Conservation (phyloP, 2,113 vertebrate species). For the Formicarius rufipectus region DNA sequence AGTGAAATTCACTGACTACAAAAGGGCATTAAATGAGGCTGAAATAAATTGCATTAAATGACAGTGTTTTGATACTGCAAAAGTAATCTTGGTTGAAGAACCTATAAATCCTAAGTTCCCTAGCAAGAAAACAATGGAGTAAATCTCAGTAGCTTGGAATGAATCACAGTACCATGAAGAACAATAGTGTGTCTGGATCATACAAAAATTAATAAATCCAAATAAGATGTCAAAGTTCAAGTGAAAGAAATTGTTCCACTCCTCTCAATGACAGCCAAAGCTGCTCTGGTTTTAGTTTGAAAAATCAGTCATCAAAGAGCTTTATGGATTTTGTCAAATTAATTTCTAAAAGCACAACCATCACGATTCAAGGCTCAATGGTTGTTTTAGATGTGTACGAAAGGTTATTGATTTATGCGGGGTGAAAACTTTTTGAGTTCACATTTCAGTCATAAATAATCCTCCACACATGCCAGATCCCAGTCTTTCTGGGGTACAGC, state of each 20-base stretch:
- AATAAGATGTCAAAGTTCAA: background rate
- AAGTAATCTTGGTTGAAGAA: background rate
- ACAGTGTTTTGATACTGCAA: background rate
- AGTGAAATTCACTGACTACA: background rate
- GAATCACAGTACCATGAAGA: background rate
- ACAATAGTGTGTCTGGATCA: background rate
- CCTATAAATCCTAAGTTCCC: background rate
- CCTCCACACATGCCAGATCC: accelerated
- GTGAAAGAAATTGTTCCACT: background rate
- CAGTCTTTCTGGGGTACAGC: background rate
- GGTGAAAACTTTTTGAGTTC: background rate
- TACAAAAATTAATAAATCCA: background rate
- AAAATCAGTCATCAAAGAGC: background rate
- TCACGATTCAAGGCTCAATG: background rate
- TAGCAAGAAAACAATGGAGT: background rate
- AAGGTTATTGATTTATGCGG: background rate
- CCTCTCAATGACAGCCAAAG: background rate
- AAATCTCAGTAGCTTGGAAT: background rate
- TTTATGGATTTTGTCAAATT: background rate
- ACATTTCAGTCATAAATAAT: background rate
- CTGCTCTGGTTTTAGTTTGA: background rate
- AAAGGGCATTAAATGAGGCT: background rate
- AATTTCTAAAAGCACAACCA: background rate
- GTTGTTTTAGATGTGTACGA: background rate
- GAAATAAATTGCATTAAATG: background rate